Conservation (phyloP, 2,113 vertebrate genomes). For the Tragelaphus buxtoni region DNA sequence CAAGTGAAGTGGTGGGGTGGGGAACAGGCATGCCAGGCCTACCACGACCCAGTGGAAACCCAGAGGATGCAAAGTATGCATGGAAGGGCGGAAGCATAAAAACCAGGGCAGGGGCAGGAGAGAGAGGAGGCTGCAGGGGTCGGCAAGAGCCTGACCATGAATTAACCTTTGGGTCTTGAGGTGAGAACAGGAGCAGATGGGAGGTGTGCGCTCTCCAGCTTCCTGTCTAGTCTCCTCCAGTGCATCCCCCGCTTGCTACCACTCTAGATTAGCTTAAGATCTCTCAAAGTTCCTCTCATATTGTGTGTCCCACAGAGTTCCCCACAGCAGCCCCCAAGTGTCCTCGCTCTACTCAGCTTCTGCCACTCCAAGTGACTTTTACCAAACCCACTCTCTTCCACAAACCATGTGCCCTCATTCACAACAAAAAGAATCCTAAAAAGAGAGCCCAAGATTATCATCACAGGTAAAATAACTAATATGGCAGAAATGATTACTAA, state of each 20-base stretch:
- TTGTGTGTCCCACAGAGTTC: neutral
- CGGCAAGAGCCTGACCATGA: neutral
- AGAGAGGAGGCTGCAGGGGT: neutral
- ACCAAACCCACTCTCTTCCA: neutral
- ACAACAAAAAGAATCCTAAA: neutral
- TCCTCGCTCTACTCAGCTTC: neutral
- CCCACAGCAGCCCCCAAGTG: neutral
- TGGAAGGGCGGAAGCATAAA: neutral
- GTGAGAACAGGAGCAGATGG: neutral
- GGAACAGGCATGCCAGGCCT: neutral
- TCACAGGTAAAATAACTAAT: neutral
- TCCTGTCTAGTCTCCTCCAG: fast-evolving
- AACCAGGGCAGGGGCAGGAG: neutral
- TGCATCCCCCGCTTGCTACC: neutral
- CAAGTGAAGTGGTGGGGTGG: neutral
- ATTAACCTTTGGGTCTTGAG: neutral
- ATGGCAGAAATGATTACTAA: neutral
- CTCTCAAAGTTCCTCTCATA: neutral
- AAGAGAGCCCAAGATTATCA: neutral
- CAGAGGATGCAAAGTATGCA: no score
- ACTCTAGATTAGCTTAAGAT: neutral
- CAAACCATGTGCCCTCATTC: neutral
- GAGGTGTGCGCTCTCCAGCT: neutral
- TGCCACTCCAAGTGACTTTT: neutral
- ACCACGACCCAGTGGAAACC: neutral